Evolutionary conservation across 2,888 invertebrate genomes (phyloP), one percentile per base, ranked within the genome.

Genomic region (Ophion ventricosus): DNA sequence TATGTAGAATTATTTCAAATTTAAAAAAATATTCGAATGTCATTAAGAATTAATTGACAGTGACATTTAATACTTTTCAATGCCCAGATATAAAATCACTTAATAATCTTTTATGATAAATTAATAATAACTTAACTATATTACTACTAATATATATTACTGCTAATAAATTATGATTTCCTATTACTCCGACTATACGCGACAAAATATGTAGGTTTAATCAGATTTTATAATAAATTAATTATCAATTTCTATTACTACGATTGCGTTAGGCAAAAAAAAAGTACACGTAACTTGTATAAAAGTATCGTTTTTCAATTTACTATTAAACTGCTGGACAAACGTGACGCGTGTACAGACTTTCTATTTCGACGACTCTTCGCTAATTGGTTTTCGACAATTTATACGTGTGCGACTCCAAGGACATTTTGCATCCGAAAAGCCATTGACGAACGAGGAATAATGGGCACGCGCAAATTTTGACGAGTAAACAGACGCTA

Each of bases 351-450:
- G 26, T 10, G 17, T 64, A 26, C n/a, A 54, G 29, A 75, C 79
- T 80, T 76, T 80, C 80, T 64, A 75, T 83, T 83, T 59, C 83
- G 57, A 70, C 74, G 74, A 59, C 49, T 49, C 10, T 57, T 49
- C 75, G 80, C 70, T 59, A 80, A 83, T 64, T 72, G 66, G 43
- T 72, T 83, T 72, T 72, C 66, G 72, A 61, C 72, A 49, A 54
- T 72, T 66, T n/a, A 54, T 56, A 72, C 56, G 25, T 7, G 59
- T 8, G 2, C 20, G 56, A 8, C 43, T 35, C 54, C 54, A 76
- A 76, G 29, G 49, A 56, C 14, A 80, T 70, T 66, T 49, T 70
- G 2, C 1, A 25, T 78, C 20, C 23, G 49, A 64, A 56, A 25
- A 17, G 29, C 49, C 25, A 11, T 74, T 43, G 3, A 57, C 40